Evolutionary conservation across 2,888 invertebrate genomes (phyloP).

Genomic region (Drosophila suboccidentalis): DNA sequence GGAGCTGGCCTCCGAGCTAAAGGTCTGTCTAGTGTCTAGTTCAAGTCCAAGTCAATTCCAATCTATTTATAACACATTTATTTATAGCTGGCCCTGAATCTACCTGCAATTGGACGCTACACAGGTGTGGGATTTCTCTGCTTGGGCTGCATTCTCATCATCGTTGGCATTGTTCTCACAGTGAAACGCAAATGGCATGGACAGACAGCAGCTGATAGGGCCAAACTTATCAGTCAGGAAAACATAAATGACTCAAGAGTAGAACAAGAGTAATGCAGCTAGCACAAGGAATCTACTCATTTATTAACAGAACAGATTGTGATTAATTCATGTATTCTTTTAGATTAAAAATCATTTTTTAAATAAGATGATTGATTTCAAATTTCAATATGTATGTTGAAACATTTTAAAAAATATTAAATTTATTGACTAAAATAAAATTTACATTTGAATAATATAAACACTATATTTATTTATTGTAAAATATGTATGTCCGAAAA

Average conservation of each 20-base stretch:
- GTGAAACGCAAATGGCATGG: slow-evolving; percentile 75
- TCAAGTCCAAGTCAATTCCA: background rate
- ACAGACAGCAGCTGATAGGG: slow-evolving; percentile 56
- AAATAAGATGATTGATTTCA: background rate
- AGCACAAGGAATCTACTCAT: too few species aligned
- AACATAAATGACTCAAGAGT: background rate
- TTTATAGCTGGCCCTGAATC: slow-evolving; percentile 70
- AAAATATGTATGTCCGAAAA: too few species aligned
- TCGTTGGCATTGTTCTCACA: slow-evolving; percentile 66
- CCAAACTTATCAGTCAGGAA: slow-evolving; percentile 19
- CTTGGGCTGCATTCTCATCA: slow-evolving; percentile 68
- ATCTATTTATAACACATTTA: slow-evolving; percentile 1
- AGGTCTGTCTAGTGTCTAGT: slow-evolving; percentile 44
- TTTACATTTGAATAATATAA: too few species aligned
- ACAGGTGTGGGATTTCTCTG: slow-evolving; percentile 75
- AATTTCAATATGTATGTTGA: too few species aligned
- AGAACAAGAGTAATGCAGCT: background rate
- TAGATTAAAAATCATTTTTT: slow-evolving; percentile 7
- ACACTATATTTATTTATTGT: too few species aligned
- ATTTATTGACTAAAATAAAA: too few species aligned
- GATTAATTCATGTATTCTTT: slow-evolving; percentile 6
- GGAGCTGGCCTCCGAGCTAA: slow-evolving; percentile 71
- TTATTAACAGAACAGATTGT: slow-evolving; percentile 3
- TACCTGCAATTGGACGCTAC: slow-evolving; percentile 76
- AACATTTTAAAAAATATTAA: too few species aligned